Conservation (phyloP, 2,797 vertebrate genomes). For the Florisuga fusca region DNA sequence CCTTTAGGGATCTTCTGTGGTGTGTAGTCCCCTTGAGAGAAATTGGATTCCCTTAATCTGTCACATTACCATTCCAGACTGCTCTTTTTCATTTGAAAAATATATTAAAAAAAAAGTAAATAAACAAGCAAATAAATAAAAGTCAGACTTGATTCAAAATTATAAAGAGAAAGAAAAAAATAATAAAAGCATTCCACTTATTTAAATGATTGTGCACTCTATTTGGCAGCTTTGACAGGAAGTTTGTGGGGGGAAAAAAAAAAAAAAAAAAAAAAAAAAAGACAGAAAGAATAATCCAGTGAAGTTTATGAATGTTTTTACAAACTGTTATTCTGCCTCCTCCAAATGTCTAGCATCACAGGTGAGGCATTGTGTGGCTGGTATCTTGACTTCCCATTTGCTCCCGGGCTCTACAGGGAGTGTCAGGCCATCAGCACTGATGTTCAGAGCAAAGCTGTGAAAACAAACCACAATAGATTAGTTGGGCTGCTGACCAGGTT, state of each 20-base stretch:
- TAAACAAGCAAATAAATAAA: background rate
- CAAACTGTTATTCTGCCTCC: conserved; percentile 64
- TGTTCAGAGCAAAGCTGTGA: conserved; percentile 82
- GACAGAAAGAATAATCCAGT: background rate
- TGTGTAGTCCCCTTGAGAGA: background rate
- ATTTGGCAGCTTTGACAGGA: conserved; percentile 49
- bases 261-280: background rate
- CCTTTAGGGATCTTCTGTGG: conserved; percentile 20
- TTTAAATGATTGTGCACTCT: background rate
- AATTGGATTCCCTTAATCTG: conserved; percentile 8
- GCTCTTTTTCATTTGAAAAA: background rate
- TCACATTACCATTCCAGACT: conserved; percentile 20
- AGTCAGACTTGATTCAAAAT: conserved; percentile 3
- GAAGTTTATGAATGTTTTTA: conserved; percentile 72
- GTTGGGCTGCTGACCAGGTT: conserved; percentile 74
- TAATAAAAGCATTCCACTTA: background rate
- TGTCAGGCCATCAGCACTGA: conserved; percentile 65
- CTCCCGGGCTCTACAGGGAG: conserved; percentile 80
- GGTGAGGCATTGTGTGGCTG: conserved; percentile 70
- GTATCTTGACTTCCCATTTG: conserved; percentile 74
- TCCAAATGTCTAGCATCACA: conserved; percentile 66
- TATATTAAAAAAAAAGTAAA: background rate
- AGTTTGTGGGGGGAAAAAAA: background rate
- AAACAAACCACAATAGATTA: conserved; percentile 83
- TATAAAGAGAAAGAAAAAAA: background rate